Base-by-base conservation (phyloP, 2,797 vertebrate species). In the Geotrypetes seraphini region DNA sequence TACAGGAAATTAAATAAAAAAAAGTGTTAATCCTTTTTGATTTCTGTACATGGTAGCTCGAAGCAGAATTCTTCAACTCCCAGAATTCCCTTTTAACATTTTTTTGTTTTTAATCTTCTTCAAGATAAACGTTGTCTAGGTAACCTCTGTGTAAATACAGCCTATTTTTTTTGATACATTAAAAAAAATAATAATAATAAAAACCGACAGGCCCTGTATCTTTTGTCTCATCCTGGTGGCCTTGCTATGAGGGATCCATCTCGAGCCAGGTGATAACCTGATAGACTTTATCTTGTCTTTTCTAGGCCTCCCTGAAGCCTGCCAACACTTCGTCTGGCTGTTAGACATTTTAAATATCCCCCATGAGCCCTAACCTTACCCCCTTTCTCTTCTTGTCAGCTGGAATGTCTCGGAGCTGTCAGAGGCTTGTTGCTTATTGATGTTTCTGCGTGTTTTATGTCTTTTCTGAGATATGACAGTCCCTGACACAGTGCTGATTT, bases 371-470 rank as follows among this genome's bases (percentile, higher is more conserved):
- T 97, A 84, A 92, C 91, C 92, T 95, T 91, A 75, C 87, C 87
- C 83, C 78, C 83, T 85, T 83, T 87, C 87, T 85, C 82, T 75
- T 83, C 86, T 82, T 78, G 77, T 87, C 84, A 80, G 69, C 81
- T 80, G 69, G 73, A 75, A 80, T 79, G 86, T 84, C 85, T 84
- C 83, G 69, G 83, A 93, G 90, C 92, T 96, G 91, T 95, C 91
- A 93, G 85, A 73, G 81, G 89, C 89, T 90, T 91, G 91, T 92
- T 96, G 90, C 90, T 92, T 94, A 96, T 96, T 97, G 89, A 97
- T 96, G 92, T 93, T 89, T 88, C 86, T 83, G 84, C 86, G 90
- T 96, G 91, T 95, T 96, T 96, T 91, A 96, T 92, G 91, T 94
- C 88, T 86, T 81, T 70, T 75, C 82, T 75, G 84, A 88, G 90